Conservation (phyloP, 2,888 invertebrate genomes). For the Agrochola litura region DNA sequence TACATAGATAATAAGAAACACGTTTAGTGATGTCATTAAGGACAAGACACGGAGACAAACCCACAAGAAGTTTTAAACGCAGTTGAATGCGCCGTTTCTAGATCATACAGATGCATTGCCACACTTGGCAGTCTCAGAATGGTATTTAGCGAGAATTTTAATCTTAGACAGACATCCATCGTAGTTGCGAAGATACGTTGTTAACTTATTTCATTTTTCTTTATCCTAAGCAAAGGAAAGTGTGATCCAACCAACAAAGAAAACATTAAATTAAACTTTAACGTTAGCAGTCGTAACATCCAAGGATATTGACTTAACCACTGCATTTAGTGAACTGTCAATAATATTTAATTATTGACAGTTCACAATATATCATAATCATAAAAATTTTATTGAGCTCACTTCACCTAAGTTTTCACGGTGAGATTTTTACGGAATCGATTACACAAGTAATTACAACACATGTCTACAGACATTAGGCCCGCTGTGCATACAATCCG, state of each 20-base stretch:
- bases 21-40: conserved; percentile 26
- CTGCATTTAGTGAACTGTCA: no score
- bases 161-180: not conserved
- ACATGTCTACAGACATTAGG: conserved; percentile 29
- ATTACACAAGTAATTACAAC: conserved; percentile 50
- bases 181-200: not conserved
- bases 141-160: conserved; percentile 7
- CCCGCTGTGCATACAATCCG: conserved; percentile 37
- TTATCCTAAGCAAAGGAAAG: not conserved
- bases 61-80: conserved; percentile 16
- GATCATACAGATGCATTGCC: conserved; percentile 23
- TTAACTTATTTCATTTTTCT: not conserved
- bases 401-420: no score
- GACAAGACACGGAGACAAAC: not conserved
- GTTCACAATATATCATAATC: no score
- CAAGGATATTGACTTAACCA: conserved; percentile 5
- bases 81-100: conserved; percentile 34
- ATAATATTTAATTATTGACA: no score
- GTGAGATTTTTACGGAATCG: no score
- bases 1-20: not conserved
- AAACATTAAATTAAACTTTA: no score
- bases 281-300: no score
- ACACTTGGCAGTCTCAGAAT: not conserved
- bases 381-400: no score
- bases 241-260: not conserved